phyloP scores from a whole-genome alignment of 2,113 vertebrate genomes.

The Alethe diademata region DNA sequence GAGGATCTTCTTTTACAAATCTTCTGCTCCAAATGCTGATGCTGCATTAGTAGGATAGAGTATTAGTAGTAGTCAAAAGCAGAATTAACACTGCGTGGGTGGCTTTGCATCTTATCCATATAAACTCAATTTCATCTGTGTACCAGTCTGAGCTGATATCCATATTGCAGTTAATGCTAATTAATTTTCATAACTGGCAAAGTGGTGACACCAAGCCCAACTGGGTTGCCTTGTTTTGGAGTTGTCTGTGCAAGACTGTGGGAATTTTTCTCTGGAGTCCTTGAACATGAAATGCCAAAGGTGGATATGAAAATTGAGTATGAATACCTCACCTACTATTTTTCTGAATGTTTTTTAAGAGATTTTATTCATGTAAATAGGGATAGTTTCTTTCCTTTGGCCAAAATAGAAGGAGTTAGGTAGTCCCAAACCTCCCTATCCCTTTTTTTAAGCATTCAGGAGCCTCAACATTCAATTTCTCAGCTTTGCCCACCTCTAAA shows the following conservation, averaged over 20 bases:
- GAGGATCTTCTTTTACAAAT: not conserved
- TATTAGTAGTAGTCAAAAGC: not conserved
- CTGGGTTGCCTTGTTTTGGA: not conserved
- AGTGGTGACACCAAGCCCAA: rapidly evolving
- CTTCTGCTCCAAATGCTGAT: not conserved
- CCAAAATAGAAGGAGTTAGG: not conserved
- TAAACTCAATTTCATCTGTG: not conserved
- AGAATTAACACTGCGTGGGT: not conserved
- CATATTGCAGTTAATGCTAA: not conserved
- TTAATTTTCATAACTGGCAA: not conserved
- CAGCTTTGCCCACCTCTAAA: conserved; percentile 9
- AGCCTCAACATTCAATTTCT: conserved; percentile 35
- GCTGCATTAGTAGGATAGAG: not conserved
- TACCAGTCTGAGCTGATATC: not conserved
- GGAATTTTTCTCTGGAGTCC: not conserved
- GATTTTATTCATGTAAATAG: not conserved
- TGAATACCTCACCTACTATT: not conserved
- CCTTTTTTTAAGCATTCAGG: not conserved
- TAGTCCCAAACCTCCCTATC: not conserved
- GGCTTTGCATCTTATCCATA: not conserved
- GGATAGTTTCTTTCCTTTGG: not conserved
- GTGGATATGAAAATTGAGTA: not conserved
- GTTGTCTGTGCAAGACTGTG: not conserved
- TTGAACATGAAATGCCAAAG: not conserved
- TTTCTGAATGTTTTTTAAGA: not conserved